Evolutionary conservation across 2,888 invertebrate genomes (phyloP).

Genomic region (Emmelina monodactyla): DNA sequence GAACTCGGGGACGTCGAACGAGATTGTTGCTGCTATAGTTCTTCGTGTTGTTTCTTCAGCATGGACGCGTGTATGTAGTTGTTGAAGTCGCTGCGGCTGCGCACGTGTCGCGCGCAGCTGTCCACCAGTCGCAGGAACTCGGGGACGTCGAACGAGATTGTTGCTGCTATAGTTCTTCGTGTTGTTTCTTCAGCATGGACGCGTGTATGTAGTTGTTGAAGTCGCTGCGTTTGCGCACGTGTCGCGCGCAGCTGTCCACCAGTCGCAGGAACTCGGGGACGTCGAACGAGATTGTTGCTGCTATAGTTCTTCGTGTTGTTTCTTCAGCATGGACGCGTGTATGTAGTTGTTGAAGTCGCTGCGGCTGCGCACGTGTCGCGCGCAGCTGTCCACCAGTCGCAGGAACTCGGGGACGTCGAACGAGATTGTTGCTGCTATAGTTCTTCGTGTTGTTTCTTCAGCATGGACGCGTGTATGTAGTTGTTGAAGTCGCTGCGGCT

Average conservation of each 20-base stretch:
- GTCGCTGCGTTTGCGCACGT: conserved; percentile 64
- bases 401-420: conserved; percentile 90
- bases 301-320: conserved; percentile 37
- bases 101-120: conserved; percentile 76
- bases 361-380: conserved; percentile 69
- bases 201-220: conserved; percentile 37
- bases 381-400: conserved; percentile 75
- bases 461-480: conserved; percentile 29
- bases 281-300: conserved; percentile 88
- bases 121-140: conserved; percentile 85
- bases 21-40: conserved; percentile 49
- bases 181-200: conserved; percentile 24
- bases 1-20: conserved; percentile 89
- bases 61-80: conserved; percentile 33
- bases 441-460: conserved; percentile 31
- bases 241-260: conserved; percentile 73
- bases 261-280: conserved; percentile 82
- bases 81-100: conserved; percentile 33
- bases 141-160: conserved; percentile 82
- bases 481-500: conserved; percentile 35
- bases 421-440: conserved; percentile 54
- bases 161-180: conserved; percentile 41
- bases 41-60: conserved; percentile 27
- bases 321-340: conserved; percentile 24
- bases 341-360: conserved; percentile 39